Conservation (phyloP, 2,113 vertebrate species). For the Notiomystis cincta region DNA sequence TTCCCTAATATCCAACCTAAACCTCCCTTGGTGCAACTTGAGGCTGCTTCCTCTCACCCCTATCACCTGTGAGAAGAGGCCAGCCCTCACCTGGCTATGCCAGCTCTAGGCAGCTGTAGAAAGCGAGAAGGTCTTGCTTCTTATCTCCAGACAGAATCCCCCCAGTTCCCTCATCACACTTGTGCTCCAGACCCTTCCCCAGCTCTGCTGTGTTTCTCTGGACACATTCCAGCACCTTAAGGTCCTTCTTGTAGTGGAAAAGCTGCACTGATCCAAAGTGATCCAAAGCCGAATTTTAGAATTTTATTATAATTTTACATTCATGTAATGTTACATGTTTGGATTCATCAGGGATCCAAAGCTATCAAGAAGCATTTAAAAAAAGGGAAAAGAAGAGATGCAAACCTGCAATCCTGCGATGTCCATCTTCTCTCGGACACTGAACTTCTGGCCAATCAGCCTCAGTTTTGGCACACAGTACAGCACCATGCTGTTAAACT, state of each 20-base stretch:
- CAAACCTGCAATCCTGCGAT: constrained; percentile 92
- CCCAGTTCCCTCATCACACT: neutral
- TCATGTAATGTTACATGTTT: neutral
- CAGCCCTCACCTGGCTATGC: neutral
- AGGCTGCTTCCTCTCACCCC: neutral
- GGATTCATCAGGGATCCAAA: neutral
- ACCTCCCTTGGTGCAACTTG: neutral
- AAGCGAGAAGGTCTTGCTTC: neutral
- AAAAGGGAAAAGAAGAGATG: neutral
- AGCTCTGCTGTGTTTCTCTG: neutral
- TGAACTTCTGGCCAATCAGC: constrained; percentile 97
- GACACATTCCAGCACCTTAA: neutral
- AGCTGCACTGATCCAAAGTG: neutral
- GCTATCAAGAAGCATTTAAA: neutral
- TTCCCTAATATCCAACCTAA: neutral
- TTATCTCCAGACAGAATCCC: neutral
- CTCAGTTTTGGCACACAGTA: constrained; percentile 96
- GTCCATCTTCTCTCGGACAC: constrained; percentile 93
- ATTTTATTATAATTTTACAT: neutral
- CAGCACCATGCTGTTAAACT: constrained; percentile 98
- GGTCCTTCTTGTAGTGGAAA: neutral
- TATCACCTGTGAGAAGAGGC: neutral
- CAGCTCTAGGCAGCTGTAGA: neutral
- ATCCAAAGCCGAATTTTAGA: neutral
- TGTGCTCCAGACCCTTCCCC: neutral